Conservation (phyloP, 2,888 invertebrate species). For the Villa cingulata region DNA sequence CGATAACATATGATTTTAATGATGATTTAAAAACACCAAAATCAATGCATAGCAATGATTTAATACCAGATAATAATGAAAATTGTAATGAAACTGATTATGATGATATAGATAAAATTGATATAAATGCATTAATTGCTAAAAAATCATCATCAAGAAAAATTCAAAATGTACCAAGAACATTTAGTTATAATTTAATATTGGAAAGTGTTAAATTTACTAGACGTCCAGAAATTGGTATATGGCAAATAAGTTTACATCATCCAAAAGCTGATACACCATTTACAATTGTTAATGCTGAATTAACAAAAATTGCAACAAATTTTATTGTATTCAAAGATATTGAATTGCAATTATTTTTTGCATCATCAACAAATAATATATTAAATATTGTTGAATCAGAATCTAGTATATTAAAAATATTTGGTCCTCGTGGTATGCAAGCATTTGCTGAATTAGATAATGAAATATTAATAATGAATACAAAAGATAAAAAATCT, state of each 20-base stretch:
- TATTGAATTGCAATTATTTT: constrained; percentile 14
- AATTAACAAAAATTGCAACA: constrained; percentile 11
- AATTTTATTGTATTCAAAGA: constrained; percentile 15
- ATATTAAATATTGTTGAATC: constrained; percentile 14
- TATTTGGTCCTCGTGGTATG: constrained; percentile 15
- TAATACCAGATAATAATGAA: background rate
- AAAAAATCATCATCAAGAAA: constrained; percentile 4
- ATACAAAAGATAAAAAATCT: constrained; percentile 10
- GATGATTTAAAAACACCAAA: background rate
- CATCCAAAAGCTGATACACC: constrained; percentile 15
- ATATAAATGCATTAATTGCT: constrained; percentile 4
- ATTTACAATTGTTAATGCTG: constrained; percentile 12
- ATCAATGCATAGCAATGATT: background rate
- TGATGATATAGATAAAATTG: constrained; percentile 5
- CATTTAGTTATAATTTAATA: constrained; percentile 15
- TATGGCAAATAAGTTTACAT: constrained; percentile 17
- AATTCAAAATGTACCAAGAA: constrained; percentile 6
- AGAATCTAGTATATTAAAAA: constrained; percentile 11
- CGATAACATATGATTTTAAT: too few species aligned
- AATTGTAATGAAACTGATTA: background rate
- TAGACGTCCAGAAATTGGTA: constrained; percentile 13
- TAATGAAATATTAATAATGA: constrained; percentile 12
- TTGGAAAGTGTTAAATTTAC: constrained; percentile 14
- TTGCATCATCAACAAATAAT: constrained; percentile 12
- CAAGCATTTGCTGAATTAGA: constrained; percentile 15